Evolutionary conservation across 2,888 invertebrate species (phyloP), one percentile per base, ranked within the genome.

Genomic region (Cremastinae sp.): DNA sequence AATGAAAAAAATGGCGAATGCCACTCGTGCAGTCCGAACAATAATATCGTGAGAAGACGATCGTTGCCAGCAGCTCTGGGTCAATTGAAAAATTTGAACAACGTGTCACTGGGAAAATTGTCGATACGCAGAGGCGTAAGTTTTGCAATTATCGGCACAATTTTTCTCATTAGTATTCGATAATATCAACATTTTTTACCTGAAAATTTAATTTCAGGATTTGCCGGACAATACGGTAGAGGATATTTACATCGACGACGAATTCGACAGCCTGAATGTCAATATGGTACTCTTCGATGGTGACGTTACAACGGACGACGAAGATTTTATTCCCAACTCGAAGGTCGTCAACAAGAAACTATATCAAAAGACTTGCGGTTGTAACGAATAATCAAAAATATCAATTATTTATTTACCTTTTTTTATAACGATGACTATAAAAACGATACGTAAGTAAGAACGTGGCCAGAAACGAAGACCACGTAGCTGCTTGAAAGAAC

Each of bases 201-300:
- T 59, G 47, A 53, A 38, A 62, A 58, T 47, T 12, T 38, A 10
- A 38, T 68, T 28, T 43, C 74, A 85, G 84, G 82, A 81, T 51
- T 10, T 80, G 12, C 78, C 80, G 36, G 83, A 83, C 43, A 84
- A 47, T 43, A 82, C 83, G 0, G 79, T 83, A 4, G 87, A 87
- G 72, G 87, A 87, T 69, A 74, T 87, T 54, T 87, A 87, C 38
- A 85, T 87, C 65, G 87, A 87, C 58, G 87, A 87, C 58, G 87
- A 87, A 72, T 87, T 87, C 58, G 84, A 83, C 16, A 82, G 69
- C 74, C 82, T 87, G 69, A 87, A 85, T 41, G 76, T 84, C 51
- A 87, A 87, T 68, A 83, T 87, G 84, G 66, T 85, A 47, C 80
- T 87, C 16, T 78, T 86, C 78, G 74, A 84, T 10, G 75, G 72